These are phyloP conservation scores for Lepidochrysops patricia DNA, from an alignment of 2,888 invertebrate species.

Conservation along the genomic window DNA sequence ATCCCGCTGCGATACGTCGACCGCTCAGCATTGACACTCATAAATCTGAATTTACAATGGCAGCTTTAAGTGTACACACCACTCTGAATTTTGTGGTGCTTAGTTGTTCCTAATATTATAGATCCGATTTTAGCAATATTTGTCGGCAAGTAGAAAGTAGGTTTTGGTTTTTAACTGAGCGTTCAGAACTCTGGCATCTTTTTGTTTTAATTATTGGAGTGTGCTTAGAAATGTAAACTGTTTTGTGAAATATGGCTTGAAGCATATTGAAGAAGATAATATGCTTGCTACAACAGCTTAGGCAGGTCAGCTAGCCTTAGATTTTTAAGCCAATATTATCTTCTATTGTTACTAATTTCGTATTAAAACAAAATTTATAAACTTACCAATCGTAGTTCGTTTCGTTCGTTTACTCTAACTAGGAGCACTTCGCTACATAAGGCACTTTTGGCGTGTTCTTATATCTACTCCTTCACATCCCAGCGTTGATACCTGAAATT, in stretches of 20 bases:
- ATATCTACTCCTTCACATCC: conserved; percentile 43
- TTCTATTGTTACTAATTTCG: too few relatives aligned
- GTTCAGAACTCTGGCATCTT: too few relatives aligned
- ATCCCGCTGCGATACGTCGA: conserved; percentile 18
- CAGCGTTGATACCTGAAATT: conserved; percentile 48
- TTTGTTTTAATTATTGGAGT: too few relatives aligned
- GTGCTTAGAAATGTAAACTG: too few relatives aligned
- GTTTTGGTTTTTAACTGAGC: too few relatives aligned
- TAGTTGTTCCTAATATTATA: background rate
- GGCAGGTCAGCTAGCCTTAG: too few relatives aligned
- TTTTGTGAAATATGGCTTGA: too few relatives aligned
- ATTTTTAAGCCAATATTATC: too few relatives aligned
- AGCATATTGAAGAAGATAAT: too few relatives aligned
- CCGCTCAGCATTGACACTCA: background rate
- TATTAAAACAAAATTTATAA: too few relatives aligned
- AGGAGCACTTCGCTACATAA: conserved; percentile 16
- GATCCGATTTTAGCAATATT: background rate
- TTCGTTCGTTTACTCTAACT: conserved; percentile 22
- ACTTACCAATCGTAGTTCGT: conserved; percentile 24
- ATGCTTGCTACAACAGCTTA: too few relatives aligned
- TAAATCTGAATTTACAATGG: conserved; percentile 12
- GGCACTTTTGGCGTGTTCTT: conserved; percentile 28
- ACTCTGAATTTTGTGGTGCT: background rate
- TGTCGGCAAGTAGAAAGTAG: background rate
- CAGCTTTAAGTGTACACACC: background rate